Evolutionary conservation across 1,140 invertebrate genomes (phyloP).

Genomic region (Centruroides sculpturatus): DNA sequence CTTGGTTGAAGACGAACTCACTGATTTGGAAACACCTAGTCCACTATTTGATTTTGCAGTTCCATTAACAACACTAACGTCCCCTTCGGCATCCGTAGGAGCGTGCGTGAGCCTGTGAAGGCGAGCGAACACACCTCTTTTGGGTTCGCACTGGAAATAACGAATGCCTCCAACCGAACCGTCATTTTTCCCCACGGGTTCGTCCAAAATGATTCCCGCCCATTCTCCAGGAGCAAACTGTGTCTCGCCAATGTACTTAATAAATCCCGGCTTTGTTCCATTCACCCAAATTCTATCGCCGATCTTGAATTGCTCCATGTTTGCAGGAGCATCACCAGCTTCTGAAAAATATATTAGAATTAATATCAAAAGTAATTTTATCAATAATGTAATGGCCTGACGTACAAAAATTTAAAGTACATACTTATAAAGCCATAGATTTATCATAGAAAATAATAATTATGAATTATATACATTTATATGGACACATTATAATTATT

Average conservation of each 20-base stretch:
- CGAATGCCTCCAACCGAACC: constrained; percentile 79
- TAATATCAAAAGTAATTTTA: too few relatives aligned
- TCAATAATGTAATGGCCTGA: too few relatives aligned
- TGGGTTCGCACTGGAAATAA: constrained; percentile 87
- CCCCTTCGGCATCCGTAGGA: too few relatives aligned
- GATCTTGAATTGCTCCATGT: constrained; percentile 88
- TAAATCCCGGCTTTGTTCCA: constrained; percentile 80
- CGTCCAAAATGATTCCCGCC: constrained; percentile 89
- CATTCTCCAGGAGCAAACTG: constrained; percentile 89
- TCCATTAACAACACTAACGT: too few relatives aligned
- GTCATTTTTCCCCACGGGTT: constrained; percentile 92
- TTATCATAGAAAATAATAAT: too few relatives aligned
- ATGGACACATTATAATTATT: too few relatives aligned
- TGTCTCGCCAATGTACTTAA: constrained; percentile 89
- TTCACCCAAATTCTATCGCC: constrained; percentile 90
- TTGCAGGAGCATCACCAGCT: constrained; percentile 39
- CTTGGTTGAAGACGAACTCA: background rate
- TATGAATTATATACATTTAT: too few relatives aligned
- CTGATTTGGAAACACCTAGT: background rate
- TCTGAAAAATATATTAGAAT: background rate
- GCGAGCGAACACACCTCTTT: constrained; percentile 77
- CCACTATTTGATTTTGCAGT: background rate
- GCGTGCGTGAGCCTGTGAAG: constrained; percentile 14
- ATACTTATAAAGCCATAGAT: too few relatives aligned
- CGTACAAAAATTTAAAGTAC: too few relatives aligned